Conservation (phyloP, 2,113 vertebrate genomes). For the Phalacrocorax aristotelis region DNA sequence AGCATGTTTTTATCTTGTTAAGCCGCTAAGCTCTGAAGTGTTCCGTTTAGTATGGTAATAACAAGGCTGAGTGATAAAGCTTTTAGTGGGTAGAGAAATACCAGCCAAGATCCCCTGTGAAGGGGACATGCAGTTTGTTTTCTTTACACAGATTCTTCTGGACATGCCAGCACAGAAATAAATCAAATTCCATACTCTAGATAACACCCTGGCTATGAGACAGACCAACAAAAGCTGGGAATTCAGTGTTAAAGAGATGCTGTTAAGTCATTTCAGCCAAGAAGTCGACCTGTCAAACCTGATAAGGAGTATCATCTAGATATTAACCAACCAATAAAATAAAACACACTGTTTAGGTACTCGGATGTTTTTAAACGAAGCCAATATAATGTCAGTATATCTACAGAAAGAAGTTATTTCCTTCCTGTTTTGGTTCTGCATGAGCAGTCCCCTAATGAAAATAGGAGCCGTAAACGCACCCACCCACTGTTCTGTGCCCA, state of each 20-base stretch:
- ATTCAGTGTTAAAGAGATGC: not conserved
- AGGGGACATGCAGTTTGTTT: slow-evolving; percentile 50
- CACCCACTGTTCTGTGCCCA: not conserved
- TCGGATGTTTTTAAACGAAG: not conserved
- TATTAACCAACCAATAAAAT: not conserved
- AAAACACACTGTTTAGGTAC: not conserved
- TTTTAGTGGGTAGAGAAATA: slow-evolving; percentile 57
- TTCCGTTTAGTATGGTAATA: slow-evolving; percentile 65
- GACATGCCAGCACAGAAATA: slow-evolving; percentile 41
- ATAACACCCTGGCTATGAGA: not conserved
- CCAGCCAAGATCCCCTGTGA: slow-evolving; percentile 47
- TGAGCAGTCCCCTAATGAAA: not conserved
- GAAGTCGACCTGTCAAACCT: slow-evolving; percentile 1
- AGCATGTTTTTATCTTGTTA: slow-evolving; percentile 64
- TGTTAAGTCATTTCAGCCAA: not conserved
- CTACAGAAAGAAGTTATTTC: not conserved
- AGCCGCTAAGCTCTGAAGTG: slow-evolving; percentile 59
- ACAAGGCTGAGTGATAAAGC: slow-evolving; percentile 65
- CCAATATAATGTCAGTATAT: not conserved
- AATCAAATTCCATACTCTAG: slow-evolving; percentile 16
- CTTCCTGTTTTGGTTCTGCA: not conserved
- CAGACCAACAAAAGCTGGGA: not conserved
- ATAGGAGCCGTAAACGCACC: not conserved
- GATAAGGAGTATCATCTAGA: not conserved
- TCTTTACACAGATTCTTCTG: slow-evolving; percentile 2